phyloP scores from a whole-genome alignment of 2,888 invertebrate genomes.

The Metalampra italica region DNA sequence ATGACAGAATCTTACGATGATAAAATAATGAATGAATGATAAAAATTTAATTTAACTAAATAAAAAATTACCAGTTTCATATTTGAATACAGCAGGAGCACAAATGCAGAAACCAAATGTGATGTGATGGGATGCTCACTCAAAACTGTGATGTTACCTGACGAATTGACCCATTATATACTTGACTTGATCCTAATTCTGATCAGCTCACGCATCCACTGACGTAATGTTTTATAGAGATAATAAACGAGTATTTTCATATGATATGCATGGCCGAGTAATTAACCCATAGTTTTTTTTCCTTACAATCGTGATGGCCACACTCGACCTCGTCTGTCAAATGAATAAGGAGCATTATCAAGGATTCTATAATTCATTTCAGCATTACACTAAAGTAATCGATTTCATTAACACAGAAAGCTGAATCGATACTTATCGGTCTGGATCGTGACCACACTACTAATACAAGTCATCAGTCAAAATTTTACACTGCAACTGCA shows the following conservation, averaged over 20 bases:
- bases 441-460: constrained; percentile 24
- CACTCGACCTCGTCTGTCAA: constrained; percentile 55
- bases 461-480: constrained; percentile 19
- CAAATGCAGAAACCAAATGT: constrained; percentile 30
- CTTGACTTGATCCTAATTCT: constrained; percentile 50
- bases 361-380: constrained; percentile 47
- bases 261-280: constrained; percentile 48
- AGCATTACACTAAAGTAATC: constrained; percentile 18
- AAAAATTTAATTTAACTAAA: background rate
- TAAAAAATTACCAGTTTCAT: constrained; percentile 66
- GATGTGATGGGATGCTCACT: constrained; percentile 40
- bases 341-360: constrained; percentile 33
- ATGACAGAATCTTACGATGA: background rate
- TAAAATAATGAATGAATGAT: background rate
- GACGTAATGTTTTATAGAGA: constrained; percentile 51
- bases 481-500: constrained; percentile 1
- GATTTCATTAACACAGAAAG: constrained; percentile 21
- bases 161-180: constrained; percentile 63
- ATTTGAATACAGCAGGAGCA: constrained; percentile 28
- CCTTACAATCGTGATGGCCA: constrained; percentile 33
- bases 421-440: constrained; percentile 18
- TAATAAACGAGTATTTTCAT: constrained; percentile 40
- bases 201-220: constrained; percentile 45
- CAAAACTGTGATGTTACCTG: constrained; percentile 32
- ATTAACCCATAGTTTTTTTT: constrained; percentile 53